Evolutionary conservation across 1,140 invertebrate genomes (phyloP).

Genomic region (Musca vetustissima): DNA sequence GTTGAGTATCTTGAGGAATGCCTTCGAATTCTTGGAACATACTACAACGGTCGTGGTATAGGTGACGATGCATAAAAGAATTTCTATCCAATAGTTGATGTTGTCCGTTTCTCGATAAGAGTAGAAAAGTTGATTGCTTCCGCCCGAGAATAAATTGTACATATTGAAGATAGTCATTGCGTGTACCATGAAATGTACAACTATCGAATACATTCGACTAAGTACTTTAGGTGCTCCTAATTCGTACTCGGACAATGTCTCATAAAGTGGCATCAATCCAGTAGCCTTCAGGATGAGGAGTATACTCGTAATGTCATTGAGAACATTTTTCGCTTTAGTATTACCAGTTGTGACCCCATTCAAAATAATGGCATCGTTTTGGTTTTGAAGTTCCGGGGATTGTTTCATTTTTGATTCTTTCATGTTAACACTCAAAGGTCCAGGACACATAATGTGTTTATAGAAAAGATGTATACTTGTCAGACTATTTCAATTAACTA

Average conservation of each 20-base stretch:
- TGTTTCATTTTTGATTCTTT: conserved; percentile 13
- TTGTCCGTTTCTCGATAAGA: conserved; percentile 50
- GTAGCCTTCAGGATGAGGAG: conserved; percentile 43
- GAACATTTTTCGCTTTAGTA: conserved; percentile 34
- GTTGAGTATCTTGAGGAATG: conserved; percentile 45
- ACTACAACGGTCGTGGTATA: conserved; percentile 41
- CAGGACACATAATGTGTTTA: conserved; percentile 3
- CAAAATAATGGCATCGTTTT: neutral
- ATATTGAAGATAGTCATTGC: conserved; percentile 47
- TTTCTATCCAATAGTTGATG: conserved; percentile 52
- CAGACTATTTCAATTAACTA: too few relatives aligned
- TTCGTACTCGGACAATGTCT: conserved; percentile 44
- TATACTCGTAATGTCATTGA: conserved; percentile 42
- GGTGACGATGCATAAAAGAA: conserved; percentile 45
- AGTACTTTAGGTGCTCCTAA: conserved; percentile 43
- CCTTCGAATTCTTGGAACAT: conserved; percentile 43
- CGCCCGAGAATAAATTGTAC: conserved; percentile 44
- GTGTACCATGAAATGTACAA: conserved; percentile 43
- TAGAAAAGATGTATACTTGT: neutral
- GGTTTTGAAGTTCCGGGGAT: neutral
- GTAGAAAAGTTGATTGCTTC: conserved; percentile 40
- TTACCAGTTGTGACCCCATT: conserved; percentile 11
- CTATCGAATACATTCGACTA: conserved; percentile 47
- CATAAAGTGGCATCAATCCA: conserved; percentile 47
- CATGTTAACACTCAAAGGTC: conserved; percentile 18